phyloP scores from a whole-genome alignment of 2,888 invertebrate species.

The Epicampocera succincta region DNA sequence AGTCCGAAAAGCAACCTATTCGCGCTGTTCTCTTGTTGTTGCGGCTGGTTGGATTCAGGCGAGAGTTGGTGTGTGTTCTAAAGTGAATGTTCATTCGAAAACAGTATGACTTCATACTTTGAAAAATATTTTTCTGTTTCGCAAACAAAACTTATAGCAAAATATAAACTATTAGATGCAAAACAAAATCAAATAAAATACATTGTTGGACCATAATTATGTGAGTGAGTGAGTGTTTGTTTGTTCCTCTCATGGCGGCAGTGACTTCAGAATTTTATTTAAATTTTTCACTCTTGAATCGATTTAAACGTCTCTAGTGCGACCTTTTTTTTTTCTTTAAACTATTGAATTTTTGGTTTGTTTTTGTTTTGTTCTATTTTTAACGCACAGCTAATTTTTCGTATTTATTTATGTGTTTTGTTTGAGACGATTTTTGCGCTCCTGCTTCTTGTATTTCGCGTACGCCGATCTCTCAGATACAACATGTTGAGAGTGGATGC shows the following conservation, averaged over 20 bases:
- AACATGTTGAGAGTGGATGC: slow-evolving; percentile 31
- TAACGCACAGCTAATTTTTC: slow-evolving; percentile 62
- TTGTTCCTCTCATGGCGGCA: slow-evolving; percentile 25
- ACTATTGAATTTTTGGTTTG: slow-evolving; percentile 19
- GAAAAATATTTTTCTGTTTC: slow-evolving; percentile 45
- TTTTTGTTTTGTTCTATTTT: slow-evolving; percentile 65
- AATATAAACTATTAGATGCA: slow-evolving; percentile 13
- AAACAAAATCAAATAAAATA: slow-evolving; percentile 17
- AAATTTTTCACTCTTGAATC: slow-evolving; percentile 39
- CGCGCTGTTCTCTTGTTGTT: slow-evolving; percentile 7
- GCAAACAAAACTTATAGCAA: slow-evolving; percentile 1
- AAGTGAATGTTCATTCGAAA: slow-evolving; percentile 20
- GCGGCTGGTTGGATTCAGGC: slow-evolving; percentile 42
- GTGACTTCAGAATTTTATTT: slow-evolving; percentile 41
- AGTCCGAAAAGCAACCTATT: slow-evolving; percentile 38
- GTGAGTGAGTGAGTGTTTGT: no score
- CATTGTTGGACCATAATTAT: slow-evolving; percentile 2
- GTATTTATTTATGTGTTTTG: slow-evolving; percentile 30
- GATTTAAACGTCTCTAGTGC: slow-evolving; percentile 25
- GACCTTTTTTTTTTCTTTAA: neutral
- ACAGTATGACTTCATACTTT: slow-evolving; percentile 66
- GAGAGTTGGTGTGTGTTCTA: slow-evolving; percentile 20
- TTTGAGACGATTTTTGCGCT: neutral
- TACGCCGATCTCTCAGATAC: slow-evolving; percentile 43
- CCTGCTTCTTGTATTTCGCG: slow-evolving; percentile 5